Conservation (phyloP, 1,140 invertebrate genomes). For the Caenorhabditis tropicalis region DNA sequence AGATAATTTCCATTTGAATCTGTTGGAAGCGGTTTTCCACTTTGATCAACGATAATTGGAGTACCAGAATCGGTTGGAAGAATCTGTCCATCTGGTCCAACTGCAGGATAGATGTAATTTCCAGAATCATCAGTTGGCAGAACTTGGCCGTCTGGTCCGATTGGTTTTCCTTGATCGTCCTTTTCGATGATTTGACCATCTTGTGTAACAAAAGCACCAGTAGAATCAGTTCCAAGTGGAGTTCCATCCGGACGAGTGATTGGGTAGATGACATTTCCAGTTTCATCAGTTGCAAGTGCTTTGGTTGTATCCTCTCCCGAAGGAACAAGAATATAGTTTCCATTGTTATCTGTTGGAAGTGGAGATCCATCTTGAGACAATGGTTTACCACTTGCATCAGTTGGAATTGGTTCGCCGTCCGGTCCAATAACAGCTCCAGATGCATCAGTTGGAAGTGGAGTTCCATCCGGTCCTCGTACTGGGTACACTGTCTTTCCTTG, state of each 20-base stretch:
- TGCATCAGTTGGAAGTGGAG: constrained; percentile 47
- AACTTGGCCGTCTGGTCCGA: constrained; percentile 51
- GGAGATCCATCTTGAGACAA: constrained; percentile 30
- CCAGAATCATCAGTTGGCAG: constrained; percentile 53
- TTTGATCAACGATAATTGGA: constrained; percentile 48
- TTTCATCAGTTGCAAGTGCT: constrained; percentile 43
- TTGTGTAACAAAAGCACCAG: constrained; percentile 44
- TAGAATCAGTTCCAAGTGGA: constrained; percentile 54
- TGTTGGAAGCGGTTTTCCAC: constrained; percentile 54
- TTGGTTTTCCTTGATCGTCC: constrained; percentile 48
- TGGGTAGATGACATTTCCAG: background rate
- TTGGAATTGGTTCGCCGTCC: constrained; percentile 48
- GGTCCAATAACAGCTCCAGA: constrained; percentile 35
- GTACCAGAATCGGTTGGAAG: constrained; percentile 48
- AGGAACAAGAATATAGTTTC: constrained; percentile 44
- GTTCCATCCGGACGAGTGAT: constrained; percentile 55
- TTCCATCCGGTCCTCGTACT: background rate
- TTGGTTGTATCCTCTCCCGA: background rate
- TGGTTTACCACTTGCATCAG: constrained; percentile 38
- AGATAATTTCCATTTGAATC: constrained; percentile 44
- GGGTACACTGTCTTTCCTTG: constrained; percentile 7
- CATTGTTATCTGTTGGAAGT: constrained; percentile 52
- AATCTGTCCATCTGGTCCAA: constrained; percentile 51
- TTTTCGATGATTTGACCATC: constrained; percentile 39
- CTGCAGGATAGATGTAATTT: constrained; percentile 56